Conservation (phyloP, 2,888 invertebrate genomes). For the Hirtodrosophila trivittata region DNA sequence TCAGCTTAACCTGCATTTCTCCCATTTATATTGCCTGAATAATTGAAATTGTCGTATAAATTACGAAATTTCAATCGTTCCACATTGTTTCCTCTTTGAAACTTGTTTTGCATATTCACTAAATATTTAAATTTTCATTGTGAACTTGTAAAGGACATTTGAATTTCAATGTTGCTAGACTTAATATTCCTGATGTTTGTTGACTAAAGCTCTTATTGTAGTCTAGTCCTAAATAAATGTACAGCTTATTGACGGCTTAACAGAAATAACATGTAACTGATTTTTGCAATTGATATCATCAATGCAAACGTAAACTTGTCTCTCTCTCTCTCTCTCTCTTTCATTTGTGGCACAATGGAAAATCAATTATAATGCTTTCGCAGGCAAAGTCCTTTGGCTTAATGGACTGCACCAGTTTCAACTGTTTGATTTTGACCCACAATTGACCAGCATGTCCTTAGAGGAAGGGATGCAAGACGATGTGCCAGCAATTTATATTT, state of each 20-base stretch:
- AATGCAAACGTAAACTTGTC: constrained; percentile 6
- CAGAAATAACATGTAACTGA: constrained; percentile 17
- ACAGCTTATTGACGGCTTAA: constrained; percentile 51
- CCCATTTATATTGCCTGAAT: no score
- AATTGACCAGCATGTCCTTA: constrained; percentile 11
- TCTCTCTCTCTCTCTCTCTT: background rate
- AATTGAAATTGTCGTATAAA: constrained; percentile 57
- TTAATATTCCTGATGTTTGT: constrained; percentile 4
- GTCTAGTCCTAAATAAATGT: constrained; percentile 61
- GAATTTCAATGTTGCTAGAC: constrained; percentile 4
- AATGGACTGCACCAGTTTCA: constrained; percentile 4
- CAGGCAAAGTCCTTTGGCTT: constrained; percentile 16
- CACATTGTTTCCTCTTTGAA: background rate
- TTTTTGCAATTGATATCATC: constrained; percentile 21
- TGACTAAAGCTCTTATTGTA: no score
- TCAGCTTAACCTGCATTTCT: no score
- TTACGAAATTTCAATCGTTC: constrained; percentile 36
- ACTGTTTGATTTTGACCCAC: constrained; percentile 14
- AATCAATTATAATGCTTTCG: constrained; percentile 59
- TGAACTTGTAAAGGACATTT: constrained; percentile 12
- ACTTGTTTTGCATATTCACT: constrained; percentile 26
- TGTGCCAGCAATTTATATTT: no score
- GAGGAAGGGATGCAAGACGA: constrained; percentile 38
- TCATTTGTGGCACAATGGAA: constrained; percentile 42
- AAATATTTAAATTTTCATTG: constrained; percentile 22